Base-by-base conservation (phyloP, 2,113 vertebrate genomes). In the Dunckerocampus dactyliophorus region DNA sequence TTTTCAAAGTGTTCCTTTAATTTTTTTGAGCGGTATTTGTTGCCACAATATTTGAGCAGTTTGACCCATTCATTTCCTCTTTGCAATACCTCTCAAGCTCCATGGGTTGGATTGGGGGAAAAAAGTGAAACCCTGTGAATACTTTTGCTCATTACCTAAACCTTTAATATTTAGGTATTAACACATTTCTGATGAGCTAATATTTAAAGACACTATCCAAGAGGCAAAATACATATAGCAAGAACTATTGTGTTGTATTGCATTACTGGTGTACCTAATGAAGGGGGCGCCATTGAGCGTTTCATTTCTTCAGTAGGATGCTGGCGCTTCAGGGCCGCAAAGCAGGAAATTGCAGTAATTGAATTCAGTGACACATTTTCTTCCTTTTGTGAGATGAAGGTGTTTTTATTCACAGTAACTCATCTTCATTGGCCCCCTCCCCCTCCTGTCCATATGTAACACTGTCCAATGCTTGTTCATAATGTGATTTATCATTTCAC, bases 301-400 rank as follows among this genome's bases (percentile, higher is more conserved):
- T n/a, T 65, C 13, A 47, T 31, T 17, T 48, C 59, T 49, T 22
- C 28, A 31, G 21, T 43, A 21, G 31, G 3, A 59, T 45, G 47
- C 28, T 14, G 19, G 19, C 19, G 10, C 21, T 17, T 15, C 14
- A 2, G 2, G 15, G 48, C n/a, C 37, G 14, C 24, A 39, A 53
- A 46, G 28, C 53, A 37, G 24, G 14, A 1, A 22, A 47, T 39
- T 37, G 1, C 20, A 48, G 20, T 31, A 22, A 52, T 56, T 42
- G 54, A 56, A 42, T 56, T 56, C 54, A 56, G 34, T 42, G 34
- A 20, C 19, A 20, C 37, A 42, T 56, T 39, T 55, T 56, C 54
- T 21, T 37, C 31, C 17, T 10, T 53, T 42, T 42, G n/a, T 51
- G 17, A 6, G 34, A 20, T 11, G 53, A 55, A 39, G 39, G 39